Percentiles rank a stretch among this genome's conserved stretches.
phyloP scores from a whole-genome alignment of 1,140 invertebrate genomes.

The Whitmania pigra region DNA sequence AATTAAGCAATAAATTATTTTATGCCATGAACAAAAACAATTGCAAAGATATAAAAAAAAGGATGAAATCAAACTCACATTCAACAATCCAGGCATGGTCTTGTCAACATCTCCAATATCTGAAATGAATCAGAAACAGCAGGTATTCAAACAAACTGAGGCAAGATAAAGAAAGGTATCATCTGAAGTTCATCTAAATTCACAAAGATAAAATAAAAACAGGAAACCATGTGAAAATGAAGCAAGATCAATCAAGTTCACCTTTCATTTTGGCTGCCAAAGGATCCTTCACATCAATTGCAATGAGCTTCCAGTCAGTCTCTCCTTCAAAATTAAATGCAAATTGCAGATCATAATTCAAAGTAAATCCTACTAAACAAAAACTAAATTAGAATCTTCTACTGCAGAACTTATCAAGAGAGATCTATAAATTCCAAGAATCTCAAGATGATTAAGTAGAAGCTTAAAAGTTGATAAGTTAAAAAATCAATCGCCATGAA shows the following conservation, averaged over 20 bases:
- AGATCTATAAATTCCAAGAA: neutral
- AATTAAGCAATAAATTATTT: too few species aligned
- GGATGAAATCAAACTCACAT: slow-evolving; percentile 38
- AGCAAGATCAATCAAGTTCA: slow-evolving; percentile 33
- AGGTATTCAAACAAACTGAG: too few species aligned
- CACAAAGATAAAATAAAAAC: slow-evolving; percentile 20
- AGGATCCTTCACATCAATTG: slow-evolving; percentile 82
- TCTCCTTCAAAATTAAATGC: slow-evolving; percentile 54
- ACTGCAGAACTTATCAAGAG: neutral
- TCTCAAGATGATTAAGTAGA: neutral
- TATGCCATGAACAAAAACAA: too few species aligned
- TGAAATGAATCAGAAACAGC: slow-evolving; percentile 28
- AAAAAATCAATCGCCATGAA: neutral
- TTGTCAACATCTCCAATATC: slow-evolving; percentile 76
- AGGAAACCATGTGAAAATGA: slow-evolving; percentile 17
- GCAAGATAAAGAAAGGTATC: slow-evolving; percentile 20
- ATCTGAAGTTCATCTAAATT: too few species aligned
- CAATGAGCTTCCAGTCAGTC: slow-evolving; percentile 96
- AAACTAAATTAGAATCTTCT: neutral
- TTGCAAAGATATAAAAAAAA: too few species aligned
- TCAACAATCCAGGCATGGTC: slow-evolving; percentile 78
- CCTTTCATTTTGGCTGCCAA: slow-evolving; percentile 70
- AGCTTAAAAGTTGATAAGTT: too few species aligned
- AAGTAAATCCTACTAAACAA: neutral
- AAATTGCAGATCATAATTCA: neutral